phyloP scores from a whole-genome alignment of 2,888 invertebrate genomes.

The Diogma glabrata region DNA sequence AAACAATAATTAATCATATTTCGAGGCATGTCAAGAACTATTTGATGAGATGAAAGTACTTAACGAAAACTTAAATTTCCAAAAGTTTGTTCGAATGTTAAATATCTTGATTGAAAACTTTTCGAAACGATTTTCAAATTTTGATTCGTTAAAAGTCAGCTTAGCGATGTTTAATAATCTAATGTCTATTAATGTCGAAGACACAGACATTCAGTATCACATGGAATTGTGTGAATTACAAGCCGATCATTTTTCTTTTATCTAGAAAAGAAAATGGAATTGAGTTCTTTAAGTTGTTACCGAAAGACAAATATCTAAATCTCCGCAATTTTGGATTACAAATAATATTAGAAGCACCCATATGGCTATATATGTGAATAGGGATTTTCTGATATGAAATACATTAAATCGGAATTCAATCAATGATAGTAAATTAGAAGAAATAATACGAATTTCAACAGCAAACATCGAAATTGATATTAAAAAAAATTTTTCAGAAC shows the following conservation, averaged over 20 bases:
- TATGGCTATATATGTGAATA: slow-evolving; percentile 1
- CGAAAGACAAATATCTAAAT: background rate
- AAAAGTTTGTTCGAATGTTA: slow-evolving; percentile 8
- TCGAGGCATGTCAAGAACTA: background rate
- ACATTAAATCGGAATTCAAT: background rate
- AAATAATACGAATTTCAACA: background rate
- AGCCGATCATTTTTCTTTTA: slow-evolving; percentile 1
- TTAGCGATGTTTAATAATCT: slow-evolving; percentile 7
- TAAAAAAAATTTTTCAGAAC: background rate
- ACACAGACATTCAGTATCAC: slow-evolving; percentile 1
- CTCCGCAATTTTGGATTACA: slow-evolving; percentile 1
- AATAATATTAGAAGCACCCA: background rate
- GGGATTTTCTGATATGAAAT: background rate
- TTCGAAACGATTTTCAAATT: slow-evolving; percentile 4
- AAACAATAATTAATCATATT: too few species aligned
- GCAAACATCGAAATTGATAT: background rate
- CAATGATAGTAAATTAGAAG: too few species aligned
- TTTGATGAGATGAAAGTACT: slow-evolving; percentile 6
- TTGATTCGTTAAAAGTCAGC: slow-evolving; percentile 7
- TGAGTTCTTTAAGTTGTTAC: slow-evolving; percentile 5
- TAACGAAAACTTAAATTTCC: slow-evolving; percentile 8
- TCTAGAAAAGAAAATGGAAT: slow-evolving; percentile 4
- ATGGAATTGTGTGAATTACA: slow-evolving; percentile 1
- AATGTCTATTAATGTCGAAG: slow-evolving; percentile 4
- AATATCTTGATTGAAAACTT: slow-evolving; percentile 4